Evolutionary conservation across 2,797 vertebrate species (phyloP).

Genomic region (Notoglanidium macrostoma): DNA sequence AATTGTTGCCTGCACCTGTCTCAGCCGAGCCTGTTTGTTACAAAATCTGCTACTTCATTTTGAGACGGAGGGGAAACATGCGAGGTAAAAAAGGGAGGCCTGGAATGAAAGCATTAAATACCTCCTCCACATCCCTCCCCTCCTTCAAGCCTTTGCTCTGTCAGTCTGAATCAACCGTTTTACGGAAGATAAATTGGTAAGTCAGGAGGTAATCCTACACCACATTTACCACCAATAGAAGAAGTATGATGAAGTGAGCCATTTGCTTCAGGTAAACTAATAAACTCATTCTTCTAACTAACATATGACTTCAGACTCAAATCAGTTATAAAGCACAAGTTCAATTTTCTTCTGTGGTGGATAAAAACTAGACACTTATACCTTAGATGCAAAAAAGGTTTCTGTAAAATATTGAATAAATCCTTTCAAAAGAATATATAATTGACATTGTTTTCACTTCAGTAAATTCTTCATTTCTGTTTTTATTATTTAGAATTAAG

Average conservation of each 20-base stretch:
- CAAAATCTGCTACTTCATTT: constrained; percentile 70
- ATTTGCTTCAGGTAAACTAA: constrained; percentile 67
- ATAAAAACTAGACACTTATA: background rate
- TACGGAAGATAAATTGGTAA: constrained; percentile 65
- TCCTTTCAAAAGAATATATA: background rate
- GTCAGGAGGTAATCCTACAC: constrained; percentile 69
- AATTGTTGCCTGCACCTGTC: constrained; percentile 80
- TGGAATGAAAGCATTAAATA: constrained; percentile 32
- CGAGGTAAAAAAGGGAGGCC: constrained; percentile 46
- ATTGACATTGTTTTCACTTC: background rate
- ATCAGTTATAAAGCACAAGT: constrained; percentile 21
- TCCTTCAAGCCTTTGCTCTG: constrained; percentile 37
- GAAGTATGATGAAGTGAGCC: constrained; percentile 72
- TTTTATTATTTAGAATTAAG: constrained; percentile 1
- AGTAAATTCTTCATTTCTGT: background rate
- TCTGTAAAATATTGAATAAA: background rate
- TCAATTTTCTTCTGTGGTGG: background rate
- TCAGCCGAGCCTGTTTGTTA: constrained; percentile 71
- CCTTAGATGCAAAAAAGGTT: background rate
- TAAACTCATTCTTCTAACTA: constrained; percentile 33
- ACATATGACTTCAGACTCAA: constrained; percentile 9
- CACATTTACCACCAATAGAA: constrained; percentile 73
- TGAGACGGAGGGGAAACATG: constrained; percentile 45
- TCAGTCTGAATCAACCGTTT: constrained; percentile 68
- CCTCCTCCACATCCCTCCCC: constrained; percentile 30